These are phyloP conservation scores for Melieria picta DNA, from an alignment of 2,888 invertebrate genomes.

Conservation along the genomic window DNA sequence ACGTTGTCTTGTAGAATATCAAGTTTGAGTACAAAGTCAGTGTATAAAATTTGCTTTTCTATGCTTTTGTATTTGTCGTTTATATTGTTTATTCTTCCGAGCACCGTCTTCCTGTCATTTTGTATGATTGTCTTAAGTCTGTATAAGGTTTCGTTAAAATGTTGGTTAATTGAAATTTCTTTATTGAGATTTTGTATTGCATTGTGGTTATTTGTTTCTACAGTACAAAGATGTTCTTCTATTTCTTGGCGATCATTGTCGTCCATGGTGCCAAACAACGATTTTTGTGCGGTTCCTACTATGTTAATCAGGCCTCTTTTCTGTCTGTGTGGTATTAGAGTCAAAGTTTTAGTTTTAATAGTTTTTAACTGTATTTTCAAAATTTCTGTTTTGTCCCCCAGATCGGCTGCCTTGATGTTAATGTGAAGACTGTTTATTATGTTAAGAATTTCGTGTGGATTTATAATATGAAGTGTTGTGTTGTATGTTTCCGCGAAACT, in stretches of 20 bases:
- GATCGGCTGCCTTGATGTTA: background rate
- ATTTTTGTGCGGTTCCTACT: constrained; percentile 5
- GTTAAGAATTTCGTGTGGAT: background rate
- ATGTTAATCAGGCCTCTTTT: constrained; percentile 3
- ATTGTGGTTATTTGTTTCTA: constrained; percentile 2
- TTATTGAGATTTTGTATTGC: background rate
- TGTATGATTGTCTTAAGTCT: too few species aligned
- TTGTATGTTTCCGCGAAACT: background rate
- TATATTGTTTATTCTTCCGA: too few species aligned
- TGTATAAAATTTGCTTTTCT: too few species aligned
- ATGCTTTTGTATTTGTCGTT: too few species aligned
- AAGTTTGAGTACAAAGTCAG: too few species aligned
- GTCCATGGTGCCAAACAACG: constrained; percentile 7
- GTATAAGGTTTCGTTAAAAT: too few species aligned
- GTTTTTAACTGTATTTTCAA: background rate
- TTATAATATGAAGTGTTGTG: constrained; percentile 3
- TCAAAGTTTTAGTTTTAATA: background rate
- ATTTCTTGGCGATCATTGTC: constrained; percentile 8
- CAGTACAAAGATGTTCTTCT: background rate
- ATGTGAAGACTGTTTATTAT: background rate
- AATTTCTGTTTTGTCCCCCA: background rate
- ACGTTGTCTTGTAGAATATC: too few species aligned
- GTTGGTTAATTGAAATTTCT: too few species aligned
- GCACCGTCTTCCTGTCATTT: too few species aligned
- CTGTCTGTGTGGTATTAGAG: constrained; percentile 2